Conservation (phyloP, 2,797 vertebrate species). For the Varecia variegata region DNA sequence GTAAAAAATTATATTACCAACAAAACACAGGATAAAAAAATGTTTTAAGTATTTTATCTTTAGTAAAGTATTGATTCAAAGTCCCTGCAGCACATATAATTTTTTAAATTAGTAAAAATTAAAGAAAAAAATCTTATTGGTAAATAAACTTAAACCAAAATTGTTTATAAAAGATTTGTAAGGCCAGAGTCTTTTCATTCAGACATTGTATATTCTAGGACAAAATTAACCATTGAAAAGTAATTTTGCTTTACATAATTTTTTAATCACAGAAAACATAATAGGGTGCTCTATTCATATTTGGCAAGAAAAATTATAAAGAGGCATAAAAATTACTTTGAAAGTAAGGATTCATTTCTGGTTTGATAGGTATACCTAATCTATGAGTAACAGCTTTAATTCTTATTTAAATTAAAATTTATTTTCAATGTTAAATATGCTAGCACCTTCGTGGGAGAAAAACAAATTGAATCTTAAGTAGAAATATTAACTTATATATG, state of each 20-base stretch:
- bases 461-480: not conserved
- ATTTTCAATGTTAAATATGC: not conserved
- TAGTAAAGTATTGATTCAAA: slow-evolving; percentile 22
- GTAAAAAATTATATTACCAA: not conserved
- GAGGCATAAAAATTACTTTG: not conserved
- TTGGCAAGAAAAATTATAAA: not conserved
- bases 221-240: not conserved
- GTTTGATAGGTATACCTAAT: not conserved
- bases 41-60: not conserved
- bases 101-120: slow-evolving; percentile 38
- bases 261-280: not conserved
- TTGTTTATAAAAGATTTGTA: not conserved
- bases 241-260: not conserved
- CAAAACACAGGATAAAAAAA: slow-evolving; percentile 1
- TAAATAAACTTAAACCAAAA: not conserved
- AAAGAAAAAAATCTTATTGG: not conserved
- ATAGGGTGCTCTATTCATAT: not conserved
- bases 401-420: slow-evolving; percentile 4
- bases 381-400: not conserved
- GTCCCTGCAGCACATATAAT: not conserved
- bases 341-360: not conserved
- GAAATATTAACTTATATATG: not conserved
- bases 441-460: not conserved
- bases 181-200: not conserved
- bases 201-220: not conserved